Evolutionary conservation across 2,797 vertebrate species (phyloP).

Genomic region (Falco novaeseelandiae): DNA sequence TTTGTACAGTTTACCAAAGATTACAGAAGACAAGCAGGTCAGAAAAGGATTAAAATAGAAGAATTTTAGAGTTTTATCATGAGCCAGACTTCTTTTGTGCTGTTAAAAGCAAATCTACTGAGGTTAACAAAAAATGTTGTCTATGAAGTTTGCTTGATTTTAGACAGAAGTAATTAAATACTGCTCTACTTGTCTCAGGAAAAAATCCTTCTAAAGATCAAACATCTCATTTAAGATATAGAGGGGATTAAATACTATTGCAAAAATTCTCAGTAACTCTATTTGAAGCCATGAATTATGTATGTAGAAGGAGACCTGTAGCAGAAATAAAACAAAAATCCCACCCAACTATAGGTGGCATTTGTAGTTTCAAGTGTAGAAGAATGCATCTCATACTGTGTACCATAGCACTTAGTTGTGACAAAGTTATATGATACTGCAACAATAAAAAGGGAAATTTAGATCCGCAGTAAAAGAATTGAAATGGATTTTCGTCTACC

Average conservation of each 20-base stretch:
- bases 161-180: conserved; percentile 38
- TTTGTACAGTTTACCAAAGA: not conserved
- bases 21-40: not conserved
- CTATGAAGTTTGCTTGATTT: conserved; percentile 29
- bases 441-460: conserved; percentile 29
- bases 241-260: conserved; percentile 19
- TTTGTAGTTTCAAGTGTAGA: not conserved
- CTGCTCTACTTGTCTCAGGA: conserved; percentile 3
- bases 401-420: not conserved
- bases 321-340: not conserved
- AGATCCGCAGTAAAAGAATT: not conserved
- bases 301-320: not conserved
- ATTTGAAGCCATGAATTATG: conserved; percentile 25
- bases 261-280: not conserved
- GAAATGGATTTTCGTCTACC: not conserved
- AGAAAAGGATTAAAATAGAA: not conserved
- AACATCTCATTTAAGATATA: conserved; percentile 34
- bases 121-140: conserved; percentile 6
- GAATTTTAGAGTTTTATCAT: not conserved
- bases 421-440: not conserved
- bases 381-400: not conserved
- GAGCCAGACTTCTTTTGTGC: not conserved
- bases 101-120: conserved; percentile 32
- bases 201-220: conserved; percentile 47
- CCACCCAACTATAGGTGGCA: not conserved